A percentile compares a stretch with the other conserved stretches of the same genome.
phyloP scores from a whole-genome alignment of 1,140 invertebrate genomes.

The Acromyrmex charruanus region DNA sequence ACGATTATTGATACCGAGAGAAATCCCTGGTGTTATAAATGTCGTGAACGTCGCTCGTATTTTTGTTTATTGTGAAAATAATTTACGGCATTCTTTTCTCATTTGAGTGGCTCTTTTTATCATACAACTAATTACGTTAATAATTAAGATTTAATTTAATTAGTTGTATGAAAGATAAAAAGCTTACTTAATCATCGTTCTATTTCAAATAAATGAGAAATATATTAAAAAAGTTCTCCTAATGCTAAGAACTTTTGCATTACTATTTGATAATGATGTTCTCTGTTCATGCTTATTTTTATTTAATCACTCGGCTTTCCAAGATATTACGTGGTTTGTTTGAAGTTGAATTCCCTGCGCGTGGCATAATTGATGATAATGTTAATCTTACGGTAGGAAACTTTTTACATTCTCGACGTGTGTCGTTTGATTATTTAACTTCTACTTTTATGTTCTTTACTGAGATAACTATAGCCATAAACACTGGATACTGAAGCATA shows the following conservation, averaged over 20 bases:
- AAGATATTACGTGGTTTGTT: background rate
- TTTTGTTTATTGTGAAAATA: conserved; percentile 39
- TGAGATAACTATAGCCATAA: conserved; percentile 33
- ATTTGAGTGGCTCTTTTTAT: background rate
- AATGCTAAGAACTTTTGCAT: background rate
- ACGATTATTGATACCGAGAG: conserved; percentile 43
- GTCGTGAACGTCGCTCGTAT: background rate
- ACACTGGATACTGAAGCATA: conserved; percentile 26
- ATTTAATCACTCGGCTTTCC: background rate
- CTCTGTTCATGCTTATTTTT: conserved; percentile 6
- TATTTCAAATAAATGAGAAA: background rate
- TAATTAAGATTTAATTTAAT: conserved; percentile 4
- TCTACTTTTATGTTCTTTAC: conserved; percentile 13
- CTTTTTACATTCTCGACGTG: background rate
- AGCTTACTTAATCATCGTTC: background rate
- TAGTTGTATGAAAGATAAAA: too few relatives aligned
- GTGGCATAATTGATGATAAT: background rate
- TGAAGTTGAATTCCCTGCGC: background rate
- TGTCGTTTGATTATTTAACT: conserved; percentile 40
- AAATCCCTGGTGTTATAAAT: conserved; percentile 45
- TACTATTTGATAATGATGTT: background rate
- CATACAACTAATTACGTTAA: background rate
- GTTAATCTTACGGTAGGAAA: background rate
- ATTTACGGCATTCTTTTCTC: conserved; percentile 9
- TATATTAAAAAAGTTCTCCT: background rate